Conservation (phyloP, 2,113 vertebrate genomes). For the Stegastes partitus region DNA sequence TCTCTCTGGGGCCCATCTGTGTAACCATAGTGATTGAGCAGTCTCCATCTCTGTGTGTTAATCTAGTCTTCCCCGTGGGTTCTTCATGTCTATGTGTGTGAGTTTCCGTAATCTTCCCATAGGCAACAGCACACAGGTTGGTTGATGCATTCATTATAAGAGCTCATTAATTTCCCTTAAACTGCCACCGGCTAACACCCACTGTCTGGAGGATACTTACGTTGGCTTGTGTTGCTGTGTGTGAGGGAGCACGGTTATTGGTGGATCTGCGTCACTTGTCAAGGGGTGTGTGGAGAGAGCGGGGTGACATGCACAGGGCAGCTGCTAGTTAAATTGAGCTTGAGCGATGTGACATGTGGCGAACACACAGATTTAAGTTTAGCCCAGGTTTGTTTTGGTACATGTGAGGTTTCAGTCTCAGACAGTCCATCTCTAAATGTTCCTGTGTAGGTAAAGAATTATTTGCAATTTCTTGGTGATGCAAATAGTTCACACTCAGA, state of each 20-base stretch:
- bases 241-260: neutral
- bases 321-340: slow-evolving; percentile 61
- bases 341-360: slow-evolving; percentile 35
- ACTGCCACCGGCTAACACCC: slow-evolving; percentile 60
- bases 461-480: slow-evolving; percentile 6
- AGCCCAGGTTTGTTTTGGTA: slow-evolving; percentile 6
- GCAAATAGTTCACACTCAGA: slow-evolving; percentile 19
- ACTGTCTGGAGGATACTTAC: slow-evolving; percentile 54
- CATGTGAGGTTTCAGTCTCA: slow-evolving; percentile 5
- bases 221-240: slow-evolving; percentile 21
- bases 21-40: slow-evolving; percentile 84
- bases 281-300: slow-evolving; percentile 14
- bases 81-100: slow-evolving; percentile 14
- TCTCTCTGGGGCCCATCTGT: slow-evolving; percentile 79
- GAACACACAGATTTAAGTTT: neutral
- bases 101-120: slow-evolving; percentile 53
- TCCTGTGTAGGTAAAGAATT: slow-evolving; percentile 25
- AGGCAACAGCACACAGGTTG: slow-evolving; percentile 61
- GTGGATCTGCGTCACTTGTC: slow-evolving; percentile 33
- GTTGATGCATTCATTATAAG: slow-evolving; percentile 65
- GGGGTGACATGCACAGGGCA: slow-evolving; percentile 47
- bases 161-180: slow-evolving; percentile 77
- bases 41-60: slow-evolving; percentile 77
- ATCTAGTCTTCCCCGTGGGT: slow-evolving; percentile 71
- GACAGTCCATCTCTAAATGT: neutral